These are phyloP conservation scores for Heliconius sara DNA, from an alignment of 2,888 invertebrate genomes.

Conservation along the genomic window DNA sequence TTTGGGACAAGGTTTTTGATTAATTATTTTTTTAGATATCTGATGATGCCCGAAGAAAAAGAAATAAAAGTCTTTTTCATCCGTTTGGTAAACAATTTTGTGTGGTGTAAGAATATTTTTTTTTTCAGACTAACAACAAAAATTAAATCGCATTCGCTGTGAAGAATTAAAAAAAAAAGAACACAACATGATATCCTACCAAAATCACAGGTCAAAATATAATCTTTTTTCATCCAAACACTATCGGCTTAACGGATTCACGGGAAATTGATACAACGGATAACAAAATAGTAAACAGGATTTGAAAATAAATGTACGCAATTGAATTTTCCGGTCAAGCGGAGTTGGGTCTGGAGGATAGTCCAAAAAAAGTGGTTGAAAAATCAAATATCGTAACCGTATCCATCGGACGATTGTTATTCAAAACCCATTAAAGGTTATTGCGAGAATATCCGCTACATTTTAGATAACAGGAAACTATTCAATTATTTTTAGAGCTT, in stretches of 20 bases:
- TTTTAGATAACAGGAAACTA: constrained; percentile 33
- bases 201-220: background rate
- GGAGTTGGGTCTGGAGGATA: background rate
- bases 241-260: constrained; percentile 11
- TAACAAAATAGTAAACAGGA: constrained; percentile 12
- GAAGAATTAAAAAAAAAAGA: background rate
- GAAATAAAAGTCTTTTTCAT: no score
- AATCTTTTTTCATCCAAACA: constrained; percentile 7
- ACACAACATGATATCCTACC: background rate
- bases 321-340: constrained; percentile 20
- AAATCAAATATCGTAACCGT: constrained; percentile 15
- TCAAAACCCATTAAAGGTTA: constrained; percentile 34
- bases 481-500: constrained; percentile 31
- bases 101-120: no score
- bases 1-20: no score
- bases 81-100: no score
- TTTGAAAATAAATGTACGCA: constrained; percentile 17
- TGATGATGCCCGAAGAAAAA: no score
- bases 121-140: no score
- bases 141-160: no score
- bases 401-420: constrained; percentile 22
- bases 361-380: constrained; percentile 5
- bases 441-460: constrained; percentile 30
- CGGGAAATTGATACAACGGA: background rate
- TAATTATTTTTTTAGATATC: no score